These are phyloP conservation scores for Harpagoxenus sublaevis DNA, from an alignment of 2,888 invertebrate species.

Conservation along the genomic window DNA sequence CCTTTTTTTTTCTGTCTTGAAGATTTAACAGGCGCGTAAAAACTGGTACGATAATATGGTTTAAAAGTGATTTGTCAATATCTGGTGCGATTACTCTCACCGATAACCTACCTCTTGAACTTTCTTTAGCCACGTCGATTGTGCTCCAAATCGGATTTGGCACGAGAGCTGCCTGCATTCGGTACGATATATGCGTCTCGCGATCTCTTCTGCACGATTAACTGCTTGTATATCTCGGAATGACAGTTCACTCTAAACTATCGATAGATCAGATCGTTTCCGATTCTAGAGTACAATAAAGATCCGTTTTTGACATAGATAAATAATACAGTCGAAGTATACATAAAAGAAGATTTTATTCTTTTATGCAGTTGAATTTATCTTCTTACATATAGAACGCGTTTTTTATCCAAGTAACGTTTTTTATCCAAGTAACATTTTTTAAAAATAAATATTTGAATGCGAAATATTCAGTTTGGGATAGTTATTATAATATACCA, in stretches of 20 bases:
- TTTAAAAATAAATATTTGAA: neutral
- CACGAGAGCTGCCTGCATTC: slow-evolving; percentile 55
- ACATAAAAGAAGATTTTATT: neutral
- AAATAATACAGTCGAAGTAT: slow-evolving; percentile 19
- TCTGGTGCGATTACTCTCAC: slow-evolving; percentile 46
- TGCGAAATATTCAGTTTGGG: neutral
- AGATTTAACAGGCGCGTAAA: neutral
- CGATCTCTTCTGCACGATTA: slow-evolving; percentile 58
- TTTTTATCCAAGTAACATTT: neutral
- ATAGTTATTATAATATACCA: neutral
- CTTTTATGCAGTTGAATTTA: neutral
- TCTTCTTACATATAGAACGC: neutral
- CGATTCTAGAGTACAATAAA: neutral
- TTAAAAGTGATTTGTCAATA: slow-evolving; percentile 37
- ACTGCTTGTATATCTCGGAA: slow-evolving; percentile 55
- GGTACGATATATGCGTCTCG: slow-evolving; percentile 44
- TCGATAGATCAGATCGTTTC: slow-evolving; percentile 53
- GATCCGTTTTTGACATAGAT: neutral
- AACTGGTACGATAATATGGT: neutral
- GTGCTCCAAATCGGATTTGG: slow-evolving; percentile 55
- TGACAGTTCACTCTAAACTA: slow-evolving; percentile 53
- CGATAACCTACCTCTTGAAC: slow-evolving; percentile 16
- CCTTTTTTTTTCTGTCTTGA: neutral
- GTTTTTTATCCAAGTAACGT: neutral
- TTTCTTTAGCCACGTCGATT: slow-evolving; percentile 45